A percentile compares a stretch with the other conserved stretches of the same genome.
phyloP scores from a whole-genome alignment of 2,113 vertebrate genomes.

The Oncorhynchus mykiss region DNA sequence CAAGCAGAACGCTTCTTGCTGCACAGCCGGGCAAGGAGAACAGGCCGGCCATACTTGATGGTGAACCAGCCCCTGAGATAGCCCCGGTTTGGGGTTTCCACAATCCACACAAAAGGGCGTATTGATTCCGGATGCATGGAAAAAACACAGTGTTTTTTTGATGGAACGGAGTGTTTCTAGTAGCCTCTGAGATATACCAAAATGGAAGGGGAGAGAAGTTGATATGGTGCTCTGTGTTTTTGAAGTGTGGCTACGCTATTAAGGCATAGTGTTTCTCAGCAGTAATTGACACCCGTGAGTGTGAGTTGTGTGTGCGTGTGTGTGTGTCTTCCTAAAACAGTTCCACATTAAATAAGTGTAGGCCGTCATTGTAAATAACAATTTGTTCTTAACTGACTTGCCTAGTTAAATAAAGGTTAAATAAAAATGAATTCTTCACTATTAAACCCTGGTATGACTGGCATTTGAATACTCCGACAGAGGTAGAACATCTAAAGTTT shows the following conservation, averaged over 20 bases:
- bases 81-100: constrained; percentile 37
- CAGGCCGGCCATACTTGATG: constrained; percentile 38
- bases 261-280: neutral
- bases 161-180: constrained; percentile 42
- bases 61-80: constrained; percentile 49
- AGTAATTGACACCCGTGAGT: neutral
- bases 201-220: constrained; percentile 37
- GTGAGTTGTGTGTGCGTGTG: constrained; percentile 3
- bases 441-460: too few species aligned
- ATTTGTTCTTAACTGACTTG: too few species aligned
- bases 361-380: too few species aligned
- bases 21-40: constrained; percentile 29
- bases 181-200: constrained; percentile 31
- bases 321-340: neutral
- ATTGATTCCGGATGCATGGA: constrained; percentile 56
- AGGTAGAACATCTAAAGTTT: neutral
- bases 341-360: too few species aligned
- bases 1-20: constrained; percentile 32
- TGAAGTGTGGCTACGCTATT: neutral
- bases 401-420: too few species aligned
- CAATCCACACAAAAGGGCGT: constrained; percentile 58
- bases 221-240: constrained; percentile 28
- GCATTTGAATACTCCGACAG: too few species aligned
- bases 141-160: constrained; percentile 26
- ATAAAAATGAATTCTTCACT: too few species aligned